phyloP scores from a whole-genome alignment of 2,888 invertebrate genomes.

The Keiferia lycopersicella region DNA sequence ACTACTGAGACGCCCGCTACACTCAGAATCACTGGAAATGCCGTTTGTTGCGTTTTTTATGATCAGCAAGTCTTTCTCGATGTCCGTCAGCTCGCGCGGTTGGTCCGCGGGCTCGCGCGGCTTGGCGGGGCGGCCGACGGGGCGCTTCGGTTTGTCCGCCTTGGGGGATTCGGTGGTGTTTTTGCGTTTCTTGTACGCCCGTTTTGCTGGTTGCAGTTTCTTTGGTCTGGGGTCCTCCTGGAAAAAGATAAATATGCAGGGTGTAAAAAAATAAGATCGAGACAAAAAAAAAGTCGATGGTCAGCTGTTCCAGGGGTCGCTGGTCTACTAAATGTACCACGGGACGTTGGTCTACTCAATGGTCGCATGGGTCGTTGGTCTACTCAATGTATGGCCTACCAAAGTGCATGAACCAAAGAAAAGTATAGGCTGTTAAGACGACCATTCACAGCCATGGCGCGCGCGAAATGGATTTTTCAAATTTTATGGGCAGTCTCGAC shows the following conservation, averaged over 20 bases:
- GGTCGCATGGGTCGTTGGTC: too few relatives aligned
- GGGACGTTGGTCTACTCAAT: too few relatives aligned
- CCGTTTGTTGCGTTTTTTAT: slow-evolving; percentile 66
- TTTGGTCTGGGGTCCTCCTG: slow-evolving; percentile 67
- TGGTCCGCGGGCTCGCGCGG: slow-evolving; percentile 48
- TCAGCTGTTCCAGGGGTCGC: too few relatives aligned
- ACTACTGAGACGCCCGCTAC: slow-evolving; percentile 45
- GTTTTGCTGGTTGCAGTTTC: slow-evolving; percentile 55
- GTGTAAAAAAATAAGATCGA: too few relatives aligned
- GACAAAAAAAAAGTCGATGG: too few relatives aligned
- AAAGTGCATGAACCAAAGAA: too few relatives aligned
- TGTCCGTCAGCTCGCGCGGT: slow-evolving; percentile 65
- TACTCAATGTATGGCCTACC: too few relatives aligned
- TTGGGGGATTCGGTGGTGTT: slow-evolving; percentile 56
- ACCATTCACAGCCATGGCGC: too few relatives aligned
- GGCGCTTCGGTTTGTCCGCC: slow-evolving; percentile 51
- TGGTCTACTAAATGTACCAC: too few relatives aligned
- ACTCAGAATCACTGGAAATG: slow-evolving; percentile 60
- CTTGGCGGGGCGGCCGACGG: slow-evolving; percentile 55
- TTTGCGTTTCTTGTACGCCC: slow-evolving; percentile 66
- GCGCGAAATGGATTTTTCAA: too few relatives aligned
- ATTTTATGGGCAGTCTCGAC: too few relatives aligned
- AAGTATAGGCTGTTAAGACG: too few relatives aligned
- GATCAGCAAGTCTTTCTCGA: slow-evolving; percentile 70
- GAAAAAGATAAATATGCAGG: neutral